Base-by-base conservation (phyloP, 2,797 vertebrate species). In the Mus spretus region DNA sequence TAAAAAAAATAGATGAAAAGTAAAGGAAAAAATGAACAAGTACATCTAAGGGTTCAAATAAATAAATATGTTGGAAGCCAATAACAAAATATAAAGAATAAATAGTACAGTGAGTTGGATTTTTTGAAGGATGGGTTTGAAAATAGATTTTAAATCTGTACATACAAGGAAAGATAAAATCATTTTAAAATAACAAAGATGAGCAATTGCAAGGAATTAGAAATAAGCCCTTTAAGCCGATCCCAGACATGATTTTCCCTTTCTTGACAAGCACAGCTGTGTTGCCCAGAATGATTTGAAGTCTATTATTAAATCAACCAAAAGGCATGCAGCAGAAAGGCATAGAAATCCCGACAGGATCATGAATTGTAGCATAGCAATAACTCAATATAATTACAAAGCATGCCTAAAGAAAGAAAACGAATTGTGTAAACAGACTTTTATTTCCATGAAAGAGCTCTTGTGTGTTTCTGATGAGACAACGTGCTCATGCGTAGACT, bases 311-410 rank as follows among this genome's bases (percentile, higher is more conserved):
- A 97, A 97, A 90, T 88, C 50, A 96, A 94, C 11, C 80, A 59
- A 78, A 93, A 91, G 57, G 85, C 61, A 86, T 61, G 50, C 6
- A 85, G 40, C 40, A 79, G 67, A 97, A 94, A 91, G 81, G 15
- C 92, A 92, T 0, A 95, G 79, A 88, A 91, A 84, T 44, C 61
- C 53, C 79, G 86, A 74, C 78, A 79, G 65, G 15, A 93, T 34
- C 77, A 37, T 83, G 80, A 87, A 75, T 85, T 88, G 1, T 40
- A 96, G 50, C 26, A 26, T 15, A 90, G 89, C 67, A 93, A 91
- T 88, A 94, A 94, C 80, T 96, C 53, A 85, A 72, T 59, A 57
- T 91, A 96, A 96, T 97, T 97, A 94, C 63, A 94, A 96, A 97
- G 81, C 88, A 61, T 79, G 65, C 50, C 74, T 89, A 77, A 94